Evolutionary conservation across 2,113 vertebrate species (phyloP), one percentile per base, ranked within the genome.

Genomic region (Chloropsis hardwickii): DNA sequence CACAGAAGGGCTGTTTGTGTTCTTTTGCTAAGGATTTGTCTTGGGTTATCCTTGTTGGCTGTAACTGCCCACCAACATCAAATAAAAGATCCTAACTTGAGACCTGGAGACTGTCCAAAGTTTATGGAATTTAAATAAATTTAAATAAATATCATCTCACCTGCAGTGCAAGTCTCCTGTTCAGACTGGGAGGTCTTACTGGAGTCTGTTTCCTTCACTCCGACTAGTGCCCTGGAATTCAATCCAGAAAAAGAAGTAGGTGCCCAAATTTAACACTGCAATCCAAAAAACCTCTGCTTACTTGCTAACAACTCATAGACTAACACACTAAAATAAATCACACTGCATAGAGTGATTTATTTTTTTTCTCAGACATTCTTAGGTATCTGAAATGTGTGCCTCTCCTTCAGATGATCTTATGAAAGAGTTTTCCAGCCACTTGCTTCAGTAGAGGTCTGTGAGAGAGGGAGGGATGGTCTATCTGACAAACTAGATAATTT

Each of bases 161-260:
- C 56, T 90, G 42, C 15, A 81, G 19, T 50, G 69, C 42, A 67
- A 27, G 28, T 70, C 44, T 85, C 81, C 65, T 81, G 16, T 71
- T 94, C 92, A 89, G 53, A 61, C 57, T 76, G 73, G 86, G 94
- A 96, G 92, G 92, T 95, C 92, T 73, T 72, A 50, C 77, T 44
- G 19, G 17, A 90, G 3, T 77, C 31, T 82, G 29, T 51, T 73
- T 93, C 58, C 66, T 83, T 77, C 13, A 40, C 62, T 70, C 8
- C 21, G 35, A 71, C 64, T 66, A 94, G 29, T 67, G 29, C 25
- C 33, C 86, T 82, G 53, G 28, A 82, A 94, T 80, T 90, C 50
- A 82, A 72, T 47, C 35, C 40, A 84, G 65, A 79, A 81, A 74
- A 92, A 82, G 25, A 90, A 51, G 3, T 29, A 47, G 47, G 29